Conservation (phyloP, 2,888 invertebrate species). For the Melikaiella ostensackeni region DNA sequence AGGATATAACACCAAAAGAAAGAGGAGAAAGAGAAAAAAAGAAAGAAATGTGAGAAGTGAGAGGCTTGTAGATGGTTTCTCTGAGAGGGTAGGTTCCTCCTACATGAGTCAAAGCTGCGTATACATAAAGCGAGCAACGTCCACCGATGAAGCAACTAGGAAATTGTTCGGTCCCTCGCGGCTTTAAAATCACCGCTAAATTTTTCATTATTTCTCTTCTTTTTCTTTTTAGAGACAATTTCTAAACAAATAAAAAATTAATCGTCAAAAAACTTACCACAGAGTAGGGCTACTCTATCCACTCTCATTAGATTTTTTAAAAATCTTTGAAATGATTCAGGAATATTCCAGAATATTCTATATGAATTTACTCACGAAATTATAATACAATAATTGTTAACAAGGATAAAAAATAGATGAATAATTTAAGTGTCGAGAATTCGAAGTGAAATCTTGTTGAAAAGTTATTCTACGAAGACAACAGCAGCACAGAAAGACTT, state of each 20-base stretch:
- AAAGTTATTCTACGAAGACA: neutral
- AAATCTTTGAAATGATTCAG: no score
- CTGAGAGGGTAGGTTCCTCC: constrained; percentile 49
- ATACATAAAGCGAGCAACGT: constrained; percentile 69
- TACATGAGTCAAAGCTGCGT: constrained; percentile 64
- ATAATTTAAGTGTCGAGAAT: neutral
- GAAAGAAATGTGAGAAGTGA: constrained; percentile 48
- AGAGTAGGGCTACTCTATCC: no score
- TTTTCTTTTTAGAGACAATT: constrained; percentile 22
- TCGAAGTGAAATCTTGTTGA: neutral
- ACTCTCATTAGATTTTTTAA: no score
- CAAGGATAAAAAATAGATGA: no score
- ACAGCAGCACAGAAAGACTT: neutral
- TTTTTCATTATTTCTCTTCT: constrained; percentile 65
- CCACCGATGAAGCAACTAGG: constrained; percentile 55
- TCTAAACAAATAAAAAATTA: neutral
- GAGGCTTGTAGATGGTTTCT: constrained; percentile 48
- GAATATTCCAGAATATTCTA: no score
- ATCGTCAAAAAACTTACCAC: neutral
- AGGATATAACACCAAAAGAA: constrained; percentile 12
- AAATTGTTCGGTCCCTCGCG: constrained; percentile 56
- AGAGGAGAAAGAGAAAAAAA: constrained; percentile 33
- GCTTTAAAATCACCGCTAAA: constrained; percentile 65
- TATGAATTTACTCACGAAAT: no score
- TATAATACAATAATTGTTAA: no score